Conservation (phyloP, 2,113 vertebrate genomes). For the Amphilophus citrinellus region DNA sequence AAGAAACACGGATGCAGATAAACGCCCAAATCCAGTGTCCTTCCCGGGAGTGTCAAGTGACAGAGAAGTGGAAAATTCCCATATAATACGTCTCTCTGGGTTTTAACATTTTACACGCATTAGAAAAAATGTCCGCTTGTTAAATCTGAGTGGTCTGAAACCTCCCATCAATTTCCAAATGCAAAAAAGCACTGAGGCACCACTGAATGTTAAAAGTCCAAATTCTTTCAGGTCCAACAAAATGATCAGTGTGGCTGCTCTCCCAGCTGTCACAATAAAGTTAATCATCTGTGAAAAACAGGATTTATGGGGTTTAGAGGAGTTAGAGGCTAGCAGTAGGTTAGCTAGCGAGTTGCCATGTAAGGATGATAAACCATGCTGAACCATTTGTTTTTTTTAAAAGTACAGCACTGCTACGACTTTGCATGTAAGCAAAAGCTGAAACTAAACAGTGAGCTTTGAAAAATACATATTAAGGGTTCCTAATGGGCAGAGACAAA, state of each 20-base stretch:
- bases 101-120: too few species aligned
- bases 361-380: neutral
- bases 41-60: constrained; percentile 53
- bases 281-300: neutral
- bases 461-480: too few species aligned
- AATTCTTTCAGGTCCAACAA: neutral
- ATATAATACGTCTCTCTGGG: neutral
- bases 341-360: neutral
- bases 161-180: neutral
- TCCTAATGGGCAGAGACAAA: too few species aligned
- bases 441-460: too few species aligned
- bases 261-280: neutral
- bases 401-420: neutral
- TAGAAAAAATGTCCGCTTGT: neutral
- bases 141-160: neutral
- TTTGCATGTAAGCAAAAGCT: neutral
- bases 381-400: neutral
- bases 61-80: neutral
- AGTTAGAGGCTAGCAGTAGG: neutral
- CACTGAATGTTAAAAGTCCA: neutral
- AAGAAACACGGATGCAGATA: neutral
- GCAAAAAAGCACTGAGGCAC: neutral
- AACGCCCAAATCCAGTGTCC: neutral
- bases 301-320: neutral
- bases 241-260: neutral